A percentile compares a stretch with the other conserved stretches of the same genome.
These are phyloP conservation scores for Tetrapedia diversipes DNA, from an alignment of 2,888 invertebrate species.

Conservation along the genomic window DNA sequence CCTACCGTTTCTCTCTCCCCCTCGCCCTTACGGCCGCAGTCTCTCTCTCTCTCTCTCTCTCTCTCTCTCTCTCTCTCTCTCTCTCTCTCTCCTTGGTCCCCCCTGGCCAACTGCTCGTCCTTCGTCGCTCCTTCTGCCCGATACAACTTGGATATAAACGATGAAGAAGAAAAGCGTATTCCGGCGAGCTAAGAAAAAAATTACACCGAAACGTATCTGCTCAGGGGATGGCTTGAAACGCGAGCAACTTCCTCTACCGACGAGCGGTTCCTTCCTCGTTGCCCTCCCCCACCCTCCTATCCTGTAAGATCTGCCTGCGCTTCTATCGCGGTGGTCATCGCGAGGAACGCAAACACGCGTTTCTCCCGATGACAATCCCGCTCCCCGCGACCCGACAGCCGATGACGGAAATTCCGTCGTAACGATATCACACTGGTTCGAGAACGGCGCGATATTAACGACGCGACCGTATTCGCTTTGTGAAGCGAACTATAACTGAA, in stretches of 20 bases:
- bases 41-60: constrained; percentile 35
- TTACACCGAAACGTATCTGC: constrained; percentile 75
- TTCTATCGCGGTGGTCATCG: too few relatives aligned
- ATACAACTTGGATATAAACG: constrained; percentile 41
- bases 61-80: constrained; percentile 43
- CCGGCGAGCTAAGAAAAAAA: constrained; percentile 67
- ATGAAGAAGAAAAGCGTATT: constrained; percentile 39
- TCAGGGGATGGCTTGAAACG: constrained; percentile 11
- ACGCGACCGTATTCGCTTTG: constrained; percentile 80
- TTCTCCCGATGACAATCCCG: constrained; percentile 33
- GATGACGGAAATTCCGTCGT: constrained; percentile 68
- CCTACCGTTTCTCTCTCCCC: constrained; percentile 46
- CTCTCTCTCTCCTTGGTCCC: constrained; percentile 6
- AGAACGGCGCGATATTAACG: constrained; percentile 78
- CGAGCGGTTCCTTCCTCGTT: not conserved
- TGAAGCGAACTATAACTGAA: constrained; percentile 82
- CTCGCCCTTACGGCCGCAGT: constrained; percentile 28
- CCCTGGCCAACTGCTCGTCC: not conserved
- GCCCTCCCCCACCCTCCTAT: too few relatives aligned
- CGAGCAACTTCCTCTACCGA: not conserved
- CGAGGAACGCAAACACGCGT: not conserved
- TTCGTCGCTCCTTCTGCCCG: not conserved
- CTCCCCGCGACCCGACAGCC: constrained; percentile 8
- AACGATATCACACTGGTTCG: constrained; percentile 69
- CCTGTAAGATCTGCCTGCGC: too few relatives aligned